Percentiles rank a stretch among this genome's conserved stretches.
These are phyloP conservation scores for Fragum sueziense DNA, from an alignment of 2,888 invertebrate genomes.

Conservation along the genomic window DNA sequence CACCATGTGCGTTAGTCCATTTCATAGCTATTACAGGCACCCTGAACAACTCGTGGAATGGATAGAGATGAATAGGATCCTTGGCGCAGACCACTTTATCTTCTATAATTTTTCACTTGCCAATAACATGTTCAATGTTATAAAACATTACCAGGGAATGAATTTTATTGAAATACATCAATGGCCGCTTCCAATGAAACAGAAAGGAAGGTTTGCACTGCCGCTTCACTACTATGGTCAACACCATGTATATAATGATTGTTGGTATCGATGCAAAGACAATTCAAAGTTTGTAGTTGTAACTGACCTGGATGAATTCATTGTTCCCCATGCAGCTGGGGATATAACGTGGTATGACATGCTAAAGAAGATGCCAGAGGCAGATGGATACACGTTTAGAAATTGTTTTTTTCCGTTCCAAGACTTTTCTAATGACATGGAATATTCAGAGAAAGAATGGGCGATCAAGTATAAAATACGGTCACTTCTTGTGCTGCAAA, in stretches of 20 bases:
- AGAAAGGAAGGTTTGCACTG: not conserved
- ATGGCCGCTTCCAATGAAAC: not conserved
- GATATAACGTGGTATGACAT: constrained; percentile 4
- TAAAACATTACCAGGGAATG: not conserved
- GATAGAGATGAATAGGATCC: not conserved
- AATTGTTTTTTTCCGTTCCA: not conserved
- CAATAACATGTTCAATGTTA: not conserved
- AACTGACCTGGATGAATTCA: constrained; percentile 3
- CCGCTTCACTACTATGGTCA: constrained; percentile 4
- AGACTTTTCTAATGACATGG: too few relatives aligned
- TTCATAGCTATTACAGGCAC: not conserved
- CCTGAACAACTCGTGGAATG: not conserved
- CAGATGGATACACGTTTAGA: not conserved
- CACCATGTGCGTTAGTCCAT: not conserved
- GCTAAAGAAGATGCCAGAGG: constrained; percentile 1
- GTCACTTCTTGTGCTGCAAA: too few relatives aligned
- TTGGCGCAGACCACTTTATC: not conserved
- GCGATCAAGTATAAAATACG: too few relatives aligned
- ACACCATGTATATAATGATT: not conserved
- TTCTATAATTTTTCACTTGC: not conserved
- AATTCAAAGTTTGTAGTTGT: not conserved
- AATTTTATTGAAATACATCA: not conserved
- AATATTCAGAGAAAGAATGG: too few relatives aligned
- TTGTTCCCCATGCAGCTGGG: not conserved
- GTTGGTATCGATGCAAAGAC: not conserved